Conservation (phyloP, 2,888 invertebrate species). For the Drosophila pullipes region DNA sequence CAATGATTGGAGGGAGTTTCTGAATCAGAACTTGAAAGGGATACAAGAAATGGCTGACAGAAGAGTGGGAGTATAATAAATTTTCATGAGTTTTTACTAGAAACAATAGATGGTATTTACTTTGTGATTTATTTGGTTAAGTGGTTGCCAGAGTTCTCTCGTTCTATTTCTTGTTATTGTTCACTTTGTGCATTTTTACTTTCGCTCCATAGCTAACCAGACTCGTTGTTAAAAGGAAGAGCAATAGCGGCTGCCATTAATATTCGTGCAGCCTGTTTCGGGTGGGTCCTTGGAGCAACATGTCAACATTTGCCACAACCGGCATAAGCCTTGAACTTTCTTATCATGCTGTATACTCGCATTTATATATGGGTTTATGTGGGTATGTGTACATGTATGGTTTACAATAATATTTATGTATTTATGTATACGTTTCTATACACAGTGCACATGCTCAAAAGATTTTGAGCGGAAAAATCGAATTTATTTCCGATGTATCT, state of each 20-base stretch:
- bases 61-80: constrained; percentile 59
- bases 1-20: constrained; percentile 9
- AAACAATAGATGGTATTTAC: constrained; percentile 79
- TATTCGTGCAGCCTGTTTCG: constrained; percentile 62
- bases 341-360: constrained; percentile 24
- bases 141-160: constrained; percentile 51
- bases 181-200: constrained; percentile 54
- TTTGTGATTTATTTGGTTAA: constrained; percentile 77
- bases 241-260: constrained; percentile 55
- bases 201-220: constrained; percentile 25
- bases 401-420: constrained; percentile 11
- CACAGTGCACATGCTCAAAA: constrained; percentile 45
- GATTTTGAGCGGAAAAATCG: constrained; percentile 53
- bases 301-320: constrained; percentile 68
- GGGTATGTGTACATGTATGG: constrained; percentile 12
- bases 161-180: constrained; percentile 38
- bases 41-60: constrained; percentile 40
- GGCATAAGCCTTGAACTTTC: constrained; percentile 66
- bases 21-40: constrained; percentile 9
- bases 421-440: constrained; percentile 20
- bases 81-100: constrained; percentile 70
- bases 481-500: constrained; percentile 61
- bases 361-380: neutral
- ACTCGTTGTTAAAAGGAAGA: constrained; percentile 25
- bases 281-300: constrained; percentile 58